Evolutionary conservation across 1,140 invertebrate species (phyloP), one percentile per base, ranked within the genome.

Genomic region (Drosophila navojoa): DNA sequence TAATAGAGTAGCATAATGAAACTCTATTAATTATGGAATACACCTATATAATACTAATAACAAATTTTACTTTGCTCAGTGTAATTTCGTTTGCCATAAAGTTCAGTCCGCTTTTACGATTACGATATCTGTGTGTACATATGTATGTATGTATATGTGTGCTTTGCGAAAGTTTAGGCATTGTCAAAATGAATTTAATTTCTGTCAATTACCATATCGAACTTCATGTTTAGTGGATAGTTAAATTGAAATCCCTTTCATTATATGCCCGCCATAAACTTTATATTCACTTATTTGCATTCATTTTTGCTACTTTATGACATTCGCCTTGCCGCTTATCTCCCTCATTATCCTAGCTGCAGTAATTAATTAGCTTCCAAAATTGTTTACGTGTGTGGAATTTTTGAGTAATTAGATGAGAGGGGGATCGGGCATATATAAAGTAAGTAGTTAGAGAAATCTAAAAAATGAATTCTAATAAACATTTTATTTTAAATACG

Each of bases 171-270:
- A 49, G 59, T 42, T 57, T 32, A 57, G 42, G 52, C 9, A 50
- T 58, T 42, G 25, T 52, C 19, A 42, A 44, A 72, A 67, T 40
- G 45, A 44, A 53, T 42, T 67, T 59, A 66, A 59, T 53, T 53
- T 59, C 19, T n/a, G 6, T 40, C 27, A 70, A 70, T 70, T 70
- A 62, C 29, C 59, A 61, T 35, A 50, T 61, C 35, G 35, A 42
- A 45, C 29, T 49, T 27, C 45, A 67, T 58, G 40, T 27, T 27
- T n/a, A 40, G n/a, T 6, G 29, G 50, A 63, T 44, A 53, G 49
- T 70, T 49, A 16, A 66, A 49, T 53, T 16, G 32, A 67, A 49
- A 32, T 38, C 27, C n/a, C 15, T 29, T 67, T 50, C 38, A 50
- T 40, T 50, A 57, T n/a, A 22, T 44, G 29, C 44, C 10, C 15